Conservation (phyloP, 2,888 invertebrate species). For the Apamea epomidion region DNA sequence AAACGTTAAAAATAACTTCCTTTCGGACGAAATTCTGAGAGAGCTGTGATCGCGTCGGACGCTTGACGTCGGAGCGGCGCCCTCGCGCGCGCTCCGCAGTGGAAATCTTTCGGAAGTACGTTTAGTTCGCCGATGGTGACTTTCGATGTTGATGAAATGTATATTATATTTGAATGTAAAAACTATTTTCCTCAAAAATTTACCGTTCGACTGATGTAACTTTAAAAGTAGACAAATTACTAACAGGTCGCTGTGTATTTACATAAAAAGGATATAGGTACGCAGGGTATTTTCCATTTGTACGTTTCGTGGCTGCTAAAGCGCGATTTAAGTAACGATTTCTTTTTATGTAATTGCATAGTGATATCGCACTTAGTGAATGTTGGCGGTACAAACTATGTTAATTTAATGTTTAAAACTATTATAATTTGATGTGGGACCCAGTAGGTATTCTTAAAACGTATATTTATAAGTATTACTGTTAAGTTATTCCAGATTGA, state of each 20-base stretch:
- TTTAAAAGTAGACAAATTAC: slow-evolving; percentile 73
- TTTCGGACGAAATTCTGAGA: slow-evolving; percentile 71
- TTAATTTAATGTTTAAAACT: slow-evolving; percentile 78
- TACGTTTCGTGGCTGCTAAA: slow-evolving; percentile 68
- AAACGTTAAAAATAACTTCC: slow-evolving; percentile 67
- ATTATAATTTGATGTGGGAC: slow-evolving; percentile 86
- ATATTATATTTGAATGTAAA: slow-evolving; percentile 68
- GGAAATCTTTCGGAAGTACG: slow-evolving; percentile 65
- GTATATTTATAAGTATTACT: slow-evolving; percentile 87
- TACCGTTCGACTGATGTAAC: slow-evolving; percentile 82
- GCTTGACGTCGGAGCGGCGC: slow-evolving; percentile 55
- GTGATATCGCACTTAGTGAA: slow-evolving; percentile 84
- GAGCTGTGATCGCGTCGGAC: slow-evolving; percentile 59
- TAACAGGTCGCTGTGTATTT: slow-evolving; percentile 73
- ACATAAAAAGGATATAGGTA: slow-evolving; percentile 72
- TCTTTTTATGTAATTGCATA: slow-evolving; percentile 76
- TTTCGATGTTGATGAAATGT: slow-evolving; percentile 69
- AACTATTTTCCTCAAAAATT: slow-evolving; percentile 75
- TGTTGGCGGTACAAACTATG: slow-evolving; percentile 85
- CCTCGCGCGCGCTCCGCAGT: slow-evolving; percentile 53
- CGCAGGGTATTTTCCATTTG: slow-evolving; percentile 78
- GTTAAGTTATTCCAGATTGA: slow-evolving; percentile 88
- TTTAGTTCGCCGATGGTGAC: slow-evolving; percentile 66
- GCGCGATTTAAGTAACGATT: slow-evolving; percentile 58
- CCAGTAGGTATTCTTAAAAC: slow-evolving; percentile 86